A percentile compares a stretch with the other conserved stretches of the same genome.
These are phyloP conservation scores for Aphidius gifuensis DNA, from an alignment of 1,140 invertebrate species.

Conservation along the genomic window DNA sequence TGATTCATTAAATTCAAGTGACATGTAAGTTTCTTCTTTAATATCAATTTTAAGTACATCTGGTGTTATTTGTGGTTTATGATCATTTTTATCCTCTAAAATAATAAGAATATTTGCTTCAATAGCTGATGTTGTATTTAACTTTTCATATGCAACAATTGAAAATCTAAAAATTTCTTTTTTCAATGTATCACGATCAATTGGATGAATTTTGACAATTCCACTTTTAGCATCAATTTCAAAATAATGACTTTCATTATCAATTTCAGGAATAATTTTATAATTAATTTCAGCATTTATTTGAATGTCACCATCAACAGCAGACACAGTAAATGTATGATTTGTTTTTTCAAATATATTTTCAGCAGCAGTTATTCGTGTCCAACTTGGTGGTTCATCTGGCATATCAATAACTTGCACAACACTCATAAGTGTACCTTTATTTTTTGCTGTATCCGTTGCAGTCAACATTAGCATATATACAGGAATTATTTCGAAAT, in stretches of 20 bases:
- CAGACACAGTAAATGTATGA: constrained; percentile 48
- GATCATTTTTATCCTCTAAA: constrained; percentile 58
- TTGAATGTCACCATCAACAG: constrained; percentile 59
- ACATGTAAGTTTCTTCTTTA: constrained; percentile 50
- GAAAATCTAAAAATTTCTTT: constrained; percentile 55
- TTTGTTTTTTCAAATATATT: constrained; percentile 54
- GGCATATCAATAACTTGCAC: constrained; percentile 57
- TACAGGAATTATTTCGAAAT: constrained; percentile 30
- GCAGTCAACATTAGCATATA: constrained; percentile 28
- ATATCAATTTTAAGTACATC: constrained; percentile 43
- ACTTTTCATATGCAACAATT: constrained; percentile 55
- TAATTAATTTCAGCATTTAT: constrained; percentile 56
- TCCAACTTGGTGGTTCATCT: constrained; percentile 55
- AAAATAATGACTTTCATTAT: constrained; percentile 35
- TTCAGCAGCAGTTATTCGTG: constrained; percentile 53
- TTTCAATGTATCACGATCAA: constrained; percentile 55
- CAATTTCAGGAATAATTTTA: constrained; percentile 34
- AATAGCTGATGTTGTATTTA: constrained; percentile 45
- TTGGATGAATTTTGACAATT: constrained; percentile 48
- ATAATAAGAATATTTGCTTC: constrained; percentile 51
- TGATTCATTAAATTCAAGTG: constrained; percentile 44
- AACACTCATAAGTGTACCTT: constrained; percentile 48
- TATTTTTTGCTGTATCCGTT: constrained; percentile 49
- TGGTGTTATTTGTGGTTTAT: constrained; percentile 49
- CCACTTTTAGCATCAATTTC: constrained; percentile 43